Conservation (phyloP, 2,888 invertebrate genomes). For the Ferdinandea cuprea region DNA sequence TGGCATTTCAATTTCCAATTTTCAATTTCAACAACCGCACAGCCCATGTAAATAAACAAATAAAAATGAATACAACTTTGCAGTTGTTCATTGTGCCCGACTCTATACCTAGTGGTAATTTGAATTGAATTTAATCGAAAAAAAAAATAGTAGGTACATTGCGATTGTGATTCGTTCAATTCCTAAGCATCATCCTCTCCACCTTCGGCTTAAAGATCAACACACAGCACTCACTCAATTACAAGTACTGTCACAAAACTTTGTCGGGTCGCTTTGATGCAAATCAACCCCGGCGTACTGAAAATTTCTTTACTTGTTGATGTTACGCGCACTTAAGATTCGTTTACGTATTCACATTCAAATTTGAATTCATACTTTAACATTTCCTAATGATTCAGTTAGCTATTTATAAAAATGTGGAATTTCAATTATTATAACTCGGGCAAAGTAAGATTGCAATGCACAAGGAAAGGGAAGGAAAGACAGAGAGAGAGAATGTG, state of each 20-base stretch:
- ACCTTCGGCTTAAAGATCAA: constrained; percentile 54
- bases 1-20: constrained; percentile 53
- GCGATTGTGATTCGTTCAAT: neutral
- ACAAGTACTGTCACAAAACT: constrained; percentile 7
- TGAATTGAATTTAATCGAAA: neutral
- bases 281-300: neutral
- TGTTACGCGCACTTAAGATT: constrained; percentile 27
- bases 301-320: constrained; percentile 28
- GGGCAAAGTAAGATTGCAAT: constrained; percentile 7
- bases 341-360: constrained; percentile 11
- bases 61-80: constrained; percentile 1
- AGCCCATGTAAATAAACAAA: constrained; percentile 8
- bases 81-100: neutral
- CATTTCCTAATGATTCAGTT: constrained; percentile 51
- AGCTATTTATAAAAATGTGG: constrained; percentile 61
- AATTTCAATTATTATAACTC: constrained; percentile 50
- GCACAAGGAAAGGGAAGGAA: neutral
- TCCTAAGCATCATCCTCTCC: constrained; percentile 29
- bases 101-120: neutral
- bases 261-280: neutral
- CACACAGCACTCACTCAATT: constrained; percentile 59
- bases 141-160: neutral
- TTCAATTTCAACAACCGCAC: constrained; percentile 29
- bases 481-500: constrained; percentile 12
- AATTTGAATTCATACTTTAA: constrained; percentile 31